A percentile compares a stretch with the other conserved stretches of the same genome.
Conservation (phyloP, 1,140 invertebrate species). For the Nephila pilipes region DNA sequence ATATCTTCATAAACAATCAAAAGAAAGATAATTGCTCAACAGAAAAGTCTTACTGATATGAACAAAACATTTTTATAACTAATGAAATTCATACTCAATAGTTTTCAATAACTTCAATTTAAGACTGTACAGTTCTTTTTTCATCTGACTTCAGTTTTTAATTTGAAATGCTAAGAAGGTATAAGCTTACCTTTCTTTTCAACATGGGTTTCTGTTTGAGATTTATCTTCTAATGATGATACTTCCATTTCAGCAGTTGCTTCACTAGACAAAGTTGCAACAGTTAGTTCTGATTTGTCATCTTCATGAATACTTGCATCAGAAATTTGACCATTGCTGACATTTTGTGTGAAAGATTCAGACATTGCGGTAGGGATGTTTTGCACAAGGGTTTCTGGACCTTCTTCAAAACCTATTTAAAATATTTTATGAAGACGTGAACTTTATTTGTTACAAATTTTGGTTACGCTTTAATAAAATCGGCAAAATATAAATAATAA, state of each 20-base stretch:
- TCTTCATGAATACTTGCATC: constrained; percentile 79
- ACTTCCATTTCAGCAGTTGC: constrained; percentile 75
- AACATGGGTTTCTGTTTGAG: constrained; percentile 66
- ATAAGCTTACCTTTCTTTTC: constrained; percentile 69
- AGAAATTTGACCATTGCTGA: constrained; percentile 79
- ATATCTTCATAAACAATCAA: too few species aligned
- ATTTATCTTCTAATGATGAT: constrained; percentile 77
- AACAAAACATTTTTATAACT: too few species aligned
- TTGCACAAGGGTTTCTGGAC: constrained; percentile 69
- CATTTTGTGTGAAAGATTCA: constrained; percentile 46
- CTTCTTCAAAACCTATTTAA: constrained; percentile 57
- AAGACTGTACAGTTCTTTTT: neutral
- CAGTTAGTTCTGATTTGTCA: constrained; percentile 78
- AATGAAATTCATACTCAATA: too few species aligned
- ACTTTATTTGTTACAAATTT: too few species aligned
- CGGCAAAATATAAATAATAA: too few species aligned
- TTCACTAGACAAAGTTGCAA: constrained; percentile 74
- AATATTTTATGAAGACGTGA: neutral
- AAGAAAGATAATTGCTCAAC: too few species aligned
- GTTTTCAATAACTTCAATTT: neutral
- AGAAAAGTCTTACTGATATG: too few species aligned
- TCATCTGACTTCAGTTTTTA: neutral
- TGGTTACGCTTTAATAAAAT: too few species aligned
- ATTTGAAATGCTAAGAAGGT: neutral
- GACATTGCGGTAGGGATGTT: constrained; percentile 53